phyloP scores from a whole-genome alignment of 2,113 vertebrate genomes.

The Grammomys surdaster region DNA sequence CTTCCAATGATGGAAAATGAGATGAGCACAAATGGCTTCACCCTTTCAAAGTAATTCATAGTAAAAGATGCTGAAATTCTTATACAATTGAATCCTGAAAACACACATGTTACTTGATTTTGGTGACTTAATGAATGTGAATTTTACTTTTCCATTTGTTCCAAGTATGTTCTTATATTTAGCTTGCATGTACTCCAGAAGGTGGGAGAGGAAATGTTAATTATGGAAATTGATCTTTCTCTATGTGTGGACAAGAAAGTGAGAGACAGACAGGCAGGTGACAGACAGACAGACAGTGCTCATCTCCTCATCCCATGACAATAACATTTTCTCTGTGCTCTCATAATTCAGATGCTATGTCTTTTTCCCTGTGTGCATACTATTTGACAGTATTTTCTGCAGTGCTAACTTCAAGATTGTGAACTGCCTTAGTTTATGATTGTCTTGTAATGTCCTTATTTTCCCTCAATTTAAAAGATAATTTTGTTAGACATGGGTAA shows the following conservation, averaged over 20 bases:
- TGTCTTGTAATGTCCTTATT: not conserved
- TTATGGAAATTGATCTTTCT: too few relatives aligned
- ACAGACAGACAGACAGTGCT: not conserved
- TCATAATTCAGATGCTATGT: not conserved
- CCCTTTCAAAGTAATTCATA: not conserved
- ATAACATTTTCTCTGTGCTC: not conserved
- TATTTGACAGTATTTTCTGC: not conserved
- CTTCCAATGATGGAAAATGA: not conserved
- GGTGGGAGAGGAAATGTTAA: too few relatives aligned
- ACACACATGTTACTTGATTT: too few relatives aligned
- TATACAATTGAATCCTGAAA: not conserved
- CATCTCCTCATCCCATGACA: not conserved
- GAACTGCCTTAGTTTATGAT: not conserved
- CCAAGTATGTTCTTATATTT: too few relatives aligned
- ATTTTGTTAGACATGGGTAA: too few relatives aligned
- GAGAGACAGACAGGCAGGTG: too few relatives aligned
- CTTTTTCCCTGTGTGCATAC: not conserved
- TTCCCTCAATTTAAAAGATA: not conserved
- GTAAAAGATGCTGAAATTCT: not conserved
- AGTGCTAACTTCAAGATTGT: not conserved
- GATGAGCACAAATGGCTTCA: not conserved
- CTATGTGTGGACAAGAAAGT: too few relatives aligned
- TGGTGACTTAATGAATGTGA: too few relatives aligned
- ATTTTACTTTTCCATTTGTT: too few relatives aligned
- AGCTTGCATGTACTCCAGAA: too few relatives aligned